Conservation (phyloP, 2,888 invertebrate genomes). For the Blastobasis adustella region DNA sequence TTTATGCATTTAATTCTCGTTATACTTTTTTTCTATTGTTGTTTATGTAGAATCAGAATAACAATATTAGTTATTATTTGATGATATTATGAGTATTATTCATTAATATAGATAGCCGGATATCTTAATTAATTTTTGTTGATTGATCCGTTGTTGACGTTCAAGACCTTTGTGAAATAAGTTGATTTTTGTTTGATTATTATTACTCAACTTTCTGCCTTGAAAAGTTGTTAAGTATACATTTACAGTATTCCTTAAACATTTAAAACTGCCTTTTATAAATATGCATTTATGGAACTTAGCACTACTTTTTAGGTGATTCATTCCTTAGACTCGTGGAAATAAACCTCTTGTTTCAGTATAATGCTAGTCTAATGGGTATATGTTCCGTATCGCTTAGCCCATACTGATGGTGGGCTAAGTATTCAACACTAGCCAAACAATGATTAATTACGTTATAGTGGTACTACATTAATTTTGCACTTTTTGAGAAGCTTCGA, state of each 20-base stretch:
- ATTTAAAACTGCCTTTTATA: constrained; percentile 25
- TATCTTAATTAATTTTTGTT: constrained; percentile 36
- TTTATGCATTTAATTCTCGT: constrained; percentile 48
- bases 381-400: background rate
- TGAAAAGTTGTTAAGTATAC: constrained; percentile 30
- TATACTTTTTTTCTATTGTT: constrained; percentile 29
- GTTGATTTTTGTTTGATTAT: constrained; percentile 29
- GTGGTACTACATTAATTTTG: background rate
- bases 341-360: background rate
- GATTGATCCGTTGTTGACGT: constrained; percentile 31
- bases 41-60: constrained; percentile 29
- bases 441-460: background rate
- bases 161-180: constrained; percentile 29
- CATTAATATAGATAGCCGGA: constrained; percentile 32
- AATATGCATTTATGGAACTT: constrained; percentile 39
- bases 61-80: constrained; percentile 37
- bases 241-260: constrained; percentile 40
- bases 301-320: background rate
- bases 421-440: background rate
- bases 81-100: constrained; percentile 39
- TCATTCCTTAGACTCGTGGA: background rate
- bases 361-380: constrained; percentile 1
- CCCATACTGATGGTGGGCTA: background rate
- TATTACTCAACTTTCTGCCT: constrained; percentile 18
- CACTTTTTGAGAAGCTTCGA: background rate